A percentile compares a stretch with the other conserved stretches of the same genome.
These are phyloP conservation scores for Miichthys miiuy DNA, from an alignment of 2,797 vertebrate species.

Conservation along the genomic window DNA sequence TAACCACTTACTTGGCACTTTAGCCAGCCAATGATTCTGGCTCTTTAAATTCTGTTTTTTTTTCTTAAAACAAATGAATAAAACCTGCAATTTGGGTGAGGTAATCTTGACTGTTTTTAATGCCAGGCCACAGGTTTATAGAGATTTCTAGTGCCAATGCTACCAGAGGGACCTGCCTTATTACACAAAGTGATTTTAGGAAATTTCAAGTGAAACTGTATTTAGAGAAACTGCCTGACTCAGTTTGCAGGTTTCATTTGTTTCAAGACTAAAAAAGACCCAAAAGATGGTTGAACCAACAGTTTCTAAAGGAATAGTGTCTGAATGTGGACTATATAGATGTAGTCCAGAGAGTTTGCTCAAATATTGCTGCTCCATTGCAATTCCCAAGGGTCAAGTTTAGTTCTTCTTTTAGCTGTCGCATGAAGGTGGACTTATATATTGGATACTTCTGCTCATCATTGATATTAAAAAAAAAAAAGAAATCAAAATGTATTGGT, in stretches of 20 bases:
- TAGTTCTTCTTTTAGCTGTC: not conserved
- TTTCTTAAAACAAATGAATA: conserved; percentile 21
- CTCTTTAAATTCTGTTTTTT: conserved; percentile 5
- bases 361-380: conserved; percentile 19
- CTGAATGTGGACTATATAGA: not conserved
- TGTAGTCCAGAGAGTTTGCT: conserved; percentile 24
- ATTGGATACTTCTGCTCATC: not conserved
- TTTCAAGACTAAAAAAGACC: not conserved
- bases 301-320: not conserved
- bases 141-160: not conserved
- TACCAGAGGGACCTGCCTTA: conserved; percentile 47
- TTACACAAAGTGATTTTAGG: conserved; percentile 10
- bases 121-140: conserved; percentile 16
- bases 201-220: not conserved
- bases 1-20: conserved; percentile 22
- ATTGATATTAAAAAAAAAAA: not conserved
- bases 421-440: conserved; percentile 16
- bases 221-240: not conserved
- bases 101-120: conserved; percentile 1
- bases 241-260: conserved; percentile 14
- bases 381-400: not conserved
- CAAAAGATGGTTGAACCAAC: not conserved
- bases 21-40: conserved; percentile 21
- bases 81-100: conserved; percentile 15
- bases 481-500: not conserved